Conservation (phyloP, 1,140 invertebrate genomes). For the Sesamia nonagrioides region DNA sequence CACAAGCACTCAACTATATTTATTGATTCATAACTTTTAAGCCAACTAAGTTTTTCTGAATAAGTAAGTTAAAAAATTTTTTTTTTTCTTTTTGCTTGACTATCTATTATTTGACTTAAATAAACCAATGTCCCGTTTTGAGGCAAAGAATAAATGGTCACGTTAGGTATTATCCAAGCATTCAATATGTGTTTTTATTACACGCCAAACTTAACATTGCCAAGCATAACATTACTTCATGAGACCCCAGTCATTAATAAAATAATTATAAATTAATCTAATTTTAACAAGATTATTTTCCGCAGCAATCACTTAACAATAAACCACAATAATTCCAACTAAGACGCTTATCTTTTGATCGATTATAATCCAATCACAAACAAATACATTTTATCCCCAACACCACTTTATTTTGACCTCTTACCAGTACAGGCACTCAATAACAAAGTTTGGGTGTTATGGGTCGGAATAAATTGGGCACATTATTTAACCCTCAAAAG, state of each 20-base stretch:
- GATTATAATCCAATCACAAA: conserved; percentile 81
- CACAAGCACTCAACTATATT: no score
- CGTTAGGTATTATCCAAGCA: neutral
- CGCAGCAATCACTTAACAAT: conserved; percentile 58
- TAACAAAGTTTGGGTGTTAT: conserved; percentile 36
- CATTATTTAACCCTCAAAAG: conserved; percentile 81
- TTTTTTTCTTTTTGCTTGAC: no score
- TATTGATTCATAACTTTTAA: no score
- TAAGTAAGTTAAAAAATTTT: no score
- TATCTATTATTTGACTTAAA: no score
- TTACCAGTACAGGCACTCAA: conserved; percentile 62
- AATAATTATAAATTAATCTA: conserved; percentile 23
- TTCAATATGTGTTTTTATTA: neutral
- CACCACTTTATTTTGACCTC: conserved; percentile 63
- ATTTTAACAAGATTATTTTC: conserved; percentile 38
- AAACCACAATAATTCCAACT: conserved; percentile 56
- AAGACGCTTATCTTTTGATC: conserved; percentile 73
- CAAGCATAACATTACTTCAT: conserved; percentile 16
- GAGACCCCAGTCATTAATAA: conserved; percentile 6
- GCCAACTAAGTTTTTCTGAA: no score
- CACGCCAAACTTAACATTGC: neutral
- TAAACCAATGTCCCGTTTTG: no score
- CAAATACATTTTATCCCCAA: conserved; percentile 75
- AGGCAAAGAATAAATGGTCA: no score
- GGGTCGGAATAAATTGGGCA: conserved; percentile 69